phyloP scores from a whole-genome alignment of 1,140 invertebrate species.

The Cephus cinctus region DNA sequence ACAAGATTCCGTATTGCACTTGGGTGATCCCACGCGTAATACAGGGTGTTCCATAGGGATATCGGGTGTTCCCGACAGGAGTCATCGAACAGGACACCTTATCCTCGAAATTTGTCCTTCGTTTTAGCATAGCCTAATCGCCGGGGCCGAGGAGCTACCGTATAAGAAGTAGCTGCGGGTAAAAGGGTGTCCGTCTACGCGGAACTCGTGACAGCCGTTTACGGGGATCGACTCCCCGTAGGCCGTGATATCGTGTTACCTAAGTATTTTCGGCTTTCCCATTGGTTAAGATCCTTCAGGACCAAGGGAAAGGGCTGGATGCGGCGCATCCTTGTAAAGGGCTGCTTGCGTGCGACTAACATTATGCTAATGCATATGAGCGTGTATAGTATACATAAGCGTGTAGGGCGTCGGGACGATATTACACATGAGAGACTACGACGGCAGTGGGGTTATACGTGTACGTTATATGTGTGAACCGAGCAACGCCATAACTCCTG shows the following conservation, averaged over 20 bases:
- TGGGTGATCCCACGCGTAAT: constrained; percentile 28
- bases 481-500: constrained; percentile 28
- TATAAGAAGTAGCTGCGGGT: constrained; percentile 17
- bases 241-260: constrained; percentile 33
- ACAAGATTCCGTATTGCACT: too few relatives aligned
- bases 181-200: constrained; percentile 16
- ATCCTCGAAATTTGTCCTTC: constrained; percentile 28
- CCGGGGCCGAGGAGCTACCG: constrained; percentile 27
- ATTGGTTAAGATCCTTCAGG: constrained; percentile 24
- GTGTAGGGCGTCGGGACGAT: constrained; percentile 11
- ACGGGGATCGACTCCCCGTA: constrained; percentile 15
- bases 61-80: constrained; percentile 13
- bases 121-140: constrained; percentile 29
- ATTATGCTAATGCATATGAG: constrained; percentile 34
- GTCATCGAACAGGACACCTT: constrained; percentile 27
- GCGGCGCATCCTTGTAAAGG: constrained; percentile 19
- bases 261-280: constrained; percentile 21
- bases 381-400: constrained; percentile 8
- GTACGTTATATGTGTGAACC: too few relatives aligned
- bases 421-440: not conserved
- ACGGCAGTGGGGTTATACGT: not conserved
- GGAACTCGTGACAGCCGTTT: constrained; percentile 5
- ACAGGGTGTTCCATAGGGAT: constrained; percentile 25
- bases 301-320: constrained; percentile 30
- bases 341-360: constrained; percentile 33